Conservation (phyloP, 2,888 invertebrate genomes). For the Apamea epomidion region DNA sequence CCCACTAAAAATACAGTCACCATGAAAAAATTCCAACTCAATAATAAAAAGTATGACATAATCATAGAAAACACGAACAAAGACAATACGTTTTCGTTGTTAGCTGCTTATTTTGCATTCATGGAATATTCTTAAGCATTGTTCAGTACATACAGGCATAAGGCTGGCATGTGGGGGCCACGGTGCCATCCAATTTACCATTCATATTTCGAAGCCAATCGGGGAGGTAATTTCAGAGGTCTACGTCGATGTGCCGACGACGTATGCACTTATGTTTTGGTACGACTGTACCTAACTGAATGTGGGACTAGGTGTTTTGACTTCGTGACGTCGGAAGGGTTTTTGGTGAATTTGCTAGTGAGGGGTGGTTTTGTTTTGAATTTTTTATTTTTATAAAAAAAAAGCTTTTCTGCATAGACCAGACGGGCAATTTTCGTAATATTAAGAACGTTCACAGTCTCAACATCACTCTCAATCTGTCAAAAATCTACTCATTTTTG, state of each 20-base stretch:
- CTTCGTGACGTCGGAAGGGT: background rate
- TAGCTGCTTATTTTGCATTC: conserved; percentile 88
- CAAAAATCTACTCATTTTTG: too few relatives aligned
- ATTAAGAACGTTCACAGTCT: too few relatives aligned
- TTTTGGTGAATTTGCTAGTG: conserved; percentile 22
- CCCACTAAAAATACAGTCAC: conserved; percentile 46
- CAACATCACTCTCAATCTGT: too few relatives aligned
- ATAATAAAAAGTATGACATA: conserved; percentile 77
- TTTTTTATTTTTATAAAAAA: background rate
- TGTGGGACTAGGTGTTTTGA: conserved; percentile 31
- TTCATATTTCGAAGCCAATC: conserved; percentile 88
- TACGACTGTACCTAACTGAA: conserved; percentile 50
- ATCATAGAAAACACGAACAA: conserved; percentile 83
- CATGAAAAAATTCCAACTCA: conserved; percentile 53
- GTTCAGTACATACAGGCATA: conserved; percentile 80
- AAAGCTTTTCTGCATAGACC: too few relatives aligned
- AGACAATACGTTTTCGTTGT: conserved; percentile 81
- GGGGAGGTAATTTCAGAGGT: conserved; percentile 86
- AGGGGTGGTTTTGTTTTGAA: background rate
- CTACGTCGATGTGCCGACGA: conserved; percentile 69
- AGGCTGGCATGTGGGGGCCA: conserved; percentile 77
- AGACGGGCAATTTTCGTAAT: too few relatives aligned
- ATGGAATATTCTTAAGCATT: conserved; percentile 88
- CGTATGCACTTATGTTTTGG: conserved; percentile 66
- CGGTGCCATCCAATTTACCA: conserved; percentile 86